Percentiles rank a stretch among this genome's conserved stretches.
Evolutionary conservation across 2,888 invertebrate species (phyloP).

Genomic region (Petrophora chlorosata): DNA sequence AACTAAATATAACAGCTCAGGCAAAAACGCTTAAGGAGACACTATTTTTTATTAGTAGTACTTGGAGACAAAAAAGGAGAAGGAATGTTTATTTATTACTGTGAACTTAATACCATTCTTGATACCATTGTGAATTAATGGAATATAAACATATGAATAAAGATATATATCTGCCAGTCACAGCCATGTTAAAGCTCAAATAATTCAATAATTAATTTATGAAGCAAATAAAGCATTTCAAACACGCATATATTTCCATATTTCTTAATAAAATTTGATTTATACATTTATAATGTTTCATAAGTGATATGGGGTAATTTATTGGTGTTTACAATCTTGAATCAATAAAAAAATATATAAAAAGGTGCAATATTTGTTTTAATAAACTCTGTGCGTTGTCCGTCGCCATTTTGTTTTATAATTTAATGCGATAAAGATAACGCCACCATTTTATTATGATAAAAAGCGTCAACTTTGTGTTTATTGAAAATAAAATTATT

Average conservation of each 20-base stretch:
- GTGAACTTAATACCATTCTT: background rate
- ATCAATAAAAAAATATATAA: background rate
- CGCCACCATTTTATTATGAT: too few species aligned
- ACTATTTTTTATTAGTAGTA: too few species aligned
- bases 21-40: too few species aligned
- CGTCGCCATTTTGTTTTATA: too few species aligned
- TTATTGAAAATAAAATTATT: too few species aligned
- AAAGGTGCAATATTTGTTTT: background rate
- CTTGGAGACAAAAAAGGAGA: background rate
- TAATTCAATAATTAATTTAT: slow-evolving; percentile 1
- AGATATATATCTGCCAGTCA: background rate
- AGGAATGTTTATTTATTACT: background rate
- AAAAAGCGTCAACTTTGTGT: too few species aligned
- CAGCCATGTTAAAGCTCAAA: background rate
- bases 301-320: slow-evolving; percentile 1
- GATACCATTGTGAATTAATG: background rate
- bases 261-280: slow-evolving; percentile 1
- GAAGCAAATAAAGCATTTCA: slow-evolving; percentile 6
- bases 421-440: too few species aligned
- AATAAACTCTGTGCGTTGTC: too few species aligned
- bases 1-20: too few species aligned
- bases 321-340: slow-evolving; percentile 3
- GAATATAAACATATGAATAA: background rate
- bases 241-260: slow-evolving; percentile 6
- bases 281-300: background rate